Conservation (phyloP, 2,888 invertebrate species). For the Plusia festucae region DNA sequence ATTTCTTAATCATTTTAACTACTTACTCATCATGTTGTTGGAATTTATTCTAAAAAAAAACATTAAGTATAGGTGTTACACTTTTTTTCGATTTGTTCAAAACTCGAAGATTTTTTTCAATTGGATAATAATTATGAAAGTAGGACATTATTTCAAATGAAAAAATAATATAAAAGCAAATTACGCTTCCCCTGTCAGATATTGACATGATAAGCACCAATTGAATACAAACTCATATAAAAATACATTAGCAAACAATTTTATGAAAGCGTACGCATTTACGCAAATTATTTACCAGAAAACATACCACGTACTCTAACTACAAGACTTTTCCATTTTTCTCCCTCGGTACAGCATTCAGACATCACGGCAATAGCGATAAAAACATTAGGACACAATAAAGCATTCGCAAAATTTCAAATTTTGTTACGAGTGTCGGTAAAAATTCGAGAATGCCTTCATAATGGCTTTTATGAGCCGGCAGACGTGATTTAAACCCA, state of each 20-base stretch:
- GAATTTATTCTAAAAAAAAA: too few species aligned
- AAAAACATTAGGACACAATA: slow-evolving; percentile 74
- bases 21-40: too few species aligned
- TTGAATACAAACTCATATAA: slow-evolving; percentile 29
- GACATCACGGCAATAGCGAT: slow-evolving; percentile 60
- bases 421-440: slow-evolving; percentile 72
- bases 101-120: too few species aligned
- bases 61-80: too few species aligned
- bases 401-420: slow-evolving; percentile 76
- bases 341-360: slow-evolving; percentile 41
- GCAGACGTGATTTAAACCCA: slow-evolving; percentile 76
- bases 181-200: slow-evolving; percentile 18
- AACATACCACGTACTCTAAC: slow-evolving; percentile 34
- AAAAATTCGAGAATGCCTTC: slow-evolving; percentile 72
- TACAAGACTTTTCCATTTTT: slow-evolving; percentile 82
- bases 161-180: too few species aligned
- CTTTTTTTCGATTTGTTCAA: too few species aligned
- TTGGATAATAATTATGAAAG: background rate
- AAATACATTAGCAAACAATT: slow-evolving; percentile 36
- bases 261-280: slow-evolving; percentile 33
- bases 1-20: too few species aligned
- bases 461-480: slow-evolving; percentile 74
- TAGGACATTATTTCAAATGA: too few species aligned
- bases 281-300: slow-evolving; percentile 39
- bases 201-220: slow-evolving; percentile 23